Percentiles rank a stretch among this genome's conserved stretches.
These are phyloP conservation scores for Myanophis thanlyinensis DNA, from an alignment of 2,113 vertebrate genomes.

Conservation along the genomic window DNA sequence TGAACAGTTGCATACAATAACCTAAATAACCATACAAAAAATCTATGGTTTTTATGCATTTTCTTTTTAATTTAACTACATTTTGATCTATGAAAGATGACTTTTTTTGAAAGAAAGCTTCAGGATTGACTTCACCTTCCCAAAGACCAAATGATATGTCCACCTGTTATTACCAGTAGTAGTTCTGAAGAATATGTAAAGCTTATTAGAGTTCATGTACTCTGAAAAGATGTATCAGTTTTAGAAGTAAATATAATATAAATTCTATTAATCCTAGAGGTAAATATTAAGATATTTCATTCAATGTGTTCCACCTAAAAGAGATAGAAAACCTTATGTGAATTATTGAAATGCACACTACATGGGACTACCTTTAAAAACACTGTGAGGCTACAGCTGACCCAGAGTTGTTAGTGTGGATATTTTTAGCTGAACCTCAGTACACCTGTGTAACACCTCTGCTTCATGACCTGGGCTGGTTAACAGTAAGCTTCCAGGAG, in stretches of 20 bases:
- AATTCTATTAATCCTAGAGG: neutral
- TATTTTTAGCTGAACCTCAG: too few relatives aligned
- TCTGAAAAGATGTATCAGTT: neutral
- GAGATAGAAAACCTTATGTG: neutral
- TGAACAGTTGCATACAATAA: neutral
- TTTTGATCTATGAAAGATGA: neutral
- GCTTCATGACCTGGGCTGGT: too few relatives aligned
- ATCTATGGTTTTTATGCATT: neutral
- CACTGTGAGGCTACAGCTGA: neutral
- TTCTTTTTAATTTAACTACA: neutral
- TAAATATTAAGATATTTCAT: neutral
- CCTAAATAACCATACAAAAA: too few relatives aligned
- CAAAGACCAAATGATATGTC: conserved; percentile 8
- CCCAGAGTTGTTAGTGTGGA: too few relatives aligned
- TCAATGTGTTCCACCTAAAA: neutral
- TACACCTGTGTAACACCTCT: too few relatives aligned
- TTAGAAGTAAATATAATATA: neutral
- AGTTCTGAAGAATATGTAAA: conserved; percentile 2
- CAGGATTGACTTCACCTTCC: neutral
- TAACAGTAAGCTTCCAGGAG: too few relatives aligned
- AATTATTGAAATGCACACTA: neutral
- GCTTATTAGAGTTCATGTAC: conserved; percentile 1
- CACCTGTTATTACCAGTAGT: neutral
- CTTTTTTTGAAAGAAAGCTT: neutral
- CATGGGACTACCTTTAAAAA: neutral